These are phyloP conservation scores for Phytoseiulus persimilis DNA, from an alignment of 2,888 invertebrate genomes.

Conservation along the genomic window DNA sequence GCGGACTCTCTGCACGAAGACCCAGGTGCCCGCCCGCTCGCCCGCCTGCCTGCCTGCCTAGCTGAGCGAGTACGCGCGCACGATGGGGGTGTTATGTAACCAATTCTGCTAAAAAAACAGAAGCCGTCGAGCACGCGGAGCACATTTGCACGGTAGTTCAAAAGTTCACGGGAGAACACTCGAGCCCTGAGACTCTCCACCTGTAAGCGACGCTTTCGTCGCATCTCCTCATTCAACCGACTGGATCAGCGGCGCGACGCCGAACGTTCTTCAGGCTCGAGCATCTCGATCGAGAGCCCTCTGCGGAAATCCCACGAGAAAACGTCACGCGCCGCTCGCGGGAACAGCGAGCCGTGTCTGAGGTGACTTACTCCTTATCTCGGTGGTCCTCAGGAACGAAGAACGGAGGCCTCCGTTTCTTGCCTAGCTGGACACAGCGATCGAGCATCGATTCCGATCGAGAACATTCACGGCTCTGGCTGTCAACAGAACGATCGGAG, in stretches of 20 bases:
- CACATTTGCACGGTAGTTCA: background rate
- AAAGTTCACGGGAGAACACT: background rate
- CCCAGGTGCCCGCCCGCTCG: background rate
- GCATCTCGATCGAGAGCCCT: too few species aligned
- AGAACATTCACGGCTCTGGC: background rate
- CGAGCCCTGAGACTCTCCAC: background rate
- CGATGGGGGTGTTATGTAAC: slow-evolving; percentile 5
- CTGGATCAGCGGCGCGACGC: too few species aligned
- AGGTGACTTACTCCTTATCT: too few species aligned
- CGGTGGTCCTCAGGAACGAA: too few species aligned
- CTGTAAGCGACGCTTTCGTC: background rate
- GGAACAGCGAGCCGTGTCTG: too few species aligned
- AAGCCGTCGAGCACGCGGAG: background rate
- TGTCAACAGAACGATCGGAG: background rate
- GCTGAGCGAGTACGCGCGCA: background rate
- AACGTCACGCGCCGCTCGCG: too few species aligned
- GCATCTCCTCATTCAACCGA: too few species aligned
- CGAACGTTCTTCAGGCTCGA: too few species aligned
- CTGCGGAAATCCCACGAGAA: too few species aligned
- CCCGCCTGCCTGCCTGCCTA: background rate
- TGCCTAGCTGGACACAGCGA: background rate
- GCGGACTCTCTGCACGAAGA: background rate
- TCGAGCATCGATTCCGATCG: background rate
- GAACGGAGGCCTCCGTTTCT: background rate
- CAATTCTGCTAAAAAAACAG: background rate